Evolutionary conservation across 2,888 invertebrate species (phyloP).

Genomic region (Drepana falcataria): DNA sequence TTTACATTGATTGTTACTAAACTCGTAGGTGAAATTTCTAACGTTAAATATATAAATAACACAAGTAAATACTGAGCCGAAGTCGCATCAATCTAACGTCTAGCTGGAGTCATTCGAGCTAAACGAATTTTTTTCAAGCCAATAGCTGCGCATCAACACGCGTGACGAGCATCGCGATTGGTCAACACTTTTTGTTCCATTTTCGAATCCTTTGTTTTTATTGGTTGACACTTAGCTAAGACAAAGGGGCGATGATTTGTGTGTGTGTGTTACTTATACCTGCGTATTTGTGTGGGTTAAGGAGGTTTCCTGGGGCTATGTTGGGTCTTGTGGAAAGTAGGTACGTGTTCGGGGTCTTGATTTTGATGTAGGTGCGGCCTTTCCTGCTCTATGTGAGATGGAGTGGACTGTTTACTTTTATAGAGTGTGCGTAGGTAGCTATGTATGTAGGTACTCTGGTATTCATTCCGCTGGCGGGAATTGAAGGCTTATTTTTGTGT

Average conservation of each 20-base stretch:
- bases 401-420: constrained; percentile 59
- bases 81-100: constrained; percentile 68
- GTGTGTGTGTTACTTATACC: constrained; percentile 59
- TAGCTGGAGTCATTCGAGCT: constrained; percentile 71
- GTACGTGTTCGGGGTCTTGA: constrained; percentile 63
- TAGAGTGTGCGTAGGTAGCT: constrained; percentile 11
- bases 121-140: constrained; percentile 77
- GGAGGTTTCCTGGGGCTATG: constrained; percentile 57
- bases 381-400: constrained; percentile 47
- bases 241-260: constrained; percentile 72
- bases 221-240: constrained; percentile 80
- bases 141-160: constrained; percentile 75
- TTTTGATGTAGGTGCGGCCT: constrained; percentile 68
- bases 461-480: background rate
- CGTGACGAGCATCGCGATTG: constrained; percentile 73
- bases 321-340: constrained; percentile 36
- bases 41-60: constrained; percentile 33
- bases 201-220: constrained; percentile 79
- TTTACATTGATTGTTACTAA: no score
- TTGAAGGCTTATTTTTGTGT: background rate
- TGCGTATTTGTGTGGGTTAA: constrained; percentile 58
- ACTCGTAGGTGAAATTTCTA: constrained; percentile 16
- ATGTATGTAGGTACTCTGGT: constrained; percentile 1
- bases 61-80: constrained; percentile 48
- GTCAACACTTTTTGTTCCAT: constrained; percentile 76